Percentiles rank a stretch among this genome's conserved stretches.
Conservation (phyloP, 2,797 vertebrate species). For the Rousettus madagascariensis region DNA sequence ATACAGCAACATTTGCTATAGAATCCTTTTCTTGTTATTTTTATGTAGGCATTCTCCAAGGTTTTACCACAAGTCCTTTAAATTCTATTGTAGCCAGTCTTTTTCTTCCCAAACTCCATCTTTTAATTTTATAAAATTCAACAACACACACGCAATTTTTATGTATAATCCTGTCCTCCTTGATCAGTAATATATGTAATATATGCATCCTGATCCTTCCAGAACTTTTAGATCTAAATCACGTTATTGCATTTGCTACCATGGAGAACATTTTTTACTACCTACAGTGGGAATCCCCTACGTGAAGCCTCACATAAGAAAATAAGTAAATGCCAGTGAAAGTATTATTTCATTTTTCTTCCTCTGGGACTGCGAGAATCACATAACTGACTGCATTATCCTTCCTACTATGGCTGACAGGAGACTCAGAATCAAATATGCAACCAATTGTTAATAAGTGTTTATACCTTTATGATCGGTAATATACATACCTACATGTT, state of each 20-base stretch:
- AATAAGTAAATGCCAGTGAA: neutral
- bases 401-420: neutral
- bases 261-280: neutral
- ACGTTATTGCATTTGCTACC: neutral
- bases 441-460: neutral
- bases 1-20: neutral
- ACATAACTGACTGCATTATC: neutral
- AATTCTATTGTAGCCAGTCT: neutral
- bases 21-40: neutral
- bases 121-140: neutral
- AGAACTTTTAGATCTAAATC: neutral
- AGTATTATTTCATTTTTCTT: neutral
- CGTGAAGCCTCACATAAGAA: neutral
- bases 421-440: neutral
- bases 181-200: neutral
- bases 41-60: neutral
- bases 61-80: neutral
- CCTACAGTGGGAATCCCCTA: neutral
- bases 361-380: neutral
- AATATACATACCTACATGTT: neutral
- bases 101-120: conserved; percentile 1
- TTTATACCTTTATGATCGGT: neutral
- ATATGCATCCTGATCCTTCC: neutral
- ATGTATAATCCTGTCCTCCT: neutral
- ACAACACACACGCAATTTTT: neutral